phyloP scores from a whole-genome alignment of 1,140 invertebrate species.

The Drosophila funebris region DNA sequence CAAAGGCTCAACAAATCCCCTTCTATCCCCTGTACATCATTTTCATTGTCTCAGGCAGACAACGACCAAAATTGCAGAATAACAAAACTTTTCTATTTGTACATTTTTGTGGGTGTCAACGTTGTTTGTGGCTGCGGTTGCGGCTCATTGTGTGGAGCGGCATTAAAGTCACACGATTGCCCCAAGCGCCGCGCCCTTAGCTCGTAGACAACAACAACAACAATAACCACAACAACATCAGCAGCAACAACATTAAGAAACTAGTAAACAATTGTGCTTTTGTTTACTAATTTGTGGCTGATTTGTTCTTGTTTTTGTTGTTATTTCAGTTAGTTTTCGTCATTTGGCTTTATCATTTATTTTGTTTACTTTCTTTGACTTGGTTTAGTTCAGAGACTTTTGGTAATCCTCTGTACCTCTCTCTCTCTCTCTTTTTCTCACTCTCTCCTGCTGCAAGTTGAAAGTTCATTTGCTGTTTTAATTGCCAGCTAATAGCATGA shows the following conservation, averaged over 20 bases:
- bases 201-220: constrained; percentile 22
- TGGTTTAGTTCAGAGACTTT: constrained; percentile 54
- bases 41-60: constrained; percentile 8
- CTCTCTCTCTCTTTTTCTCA: constrained; percentile 16
- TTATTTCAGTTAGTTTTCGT: constrained; percentile 27
- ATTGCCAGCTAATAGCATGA: constrained; percentile 75
- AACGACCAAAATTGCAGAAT: constrained; percentile 51
- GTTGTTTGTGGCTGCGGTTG: constrained; percentile 38
- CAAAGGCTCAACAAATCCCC: constrained; percentile 10
- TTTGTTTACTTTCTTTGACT: constrained; percentile 75
- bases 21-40: background rate
- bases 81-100: constrained; percentile 63
- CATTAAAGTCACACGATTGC: constrained; percentile 55
- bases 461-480: constrained; percentile 81
- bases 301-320: constrained; percentile 41
- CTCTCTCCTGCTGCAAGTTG: constrained; percentile 40
- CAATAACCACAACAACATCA: constrained; percentile 24
- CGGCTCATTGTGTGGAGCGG: background rate
- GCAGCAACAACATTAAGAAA: constrained; percentile 24
- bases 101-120: constrained; percentile 63
- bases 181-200: background rate
- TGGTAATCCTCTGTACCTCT: background rate
- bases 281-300: constrained; percentile 77
- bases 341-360: constrained; percentile 59
- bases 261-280: constrained; percentile 74